Base-by-base conservation (phyloP, 2,888 invertebrate species). In the Nycteola revayana region DNA sequence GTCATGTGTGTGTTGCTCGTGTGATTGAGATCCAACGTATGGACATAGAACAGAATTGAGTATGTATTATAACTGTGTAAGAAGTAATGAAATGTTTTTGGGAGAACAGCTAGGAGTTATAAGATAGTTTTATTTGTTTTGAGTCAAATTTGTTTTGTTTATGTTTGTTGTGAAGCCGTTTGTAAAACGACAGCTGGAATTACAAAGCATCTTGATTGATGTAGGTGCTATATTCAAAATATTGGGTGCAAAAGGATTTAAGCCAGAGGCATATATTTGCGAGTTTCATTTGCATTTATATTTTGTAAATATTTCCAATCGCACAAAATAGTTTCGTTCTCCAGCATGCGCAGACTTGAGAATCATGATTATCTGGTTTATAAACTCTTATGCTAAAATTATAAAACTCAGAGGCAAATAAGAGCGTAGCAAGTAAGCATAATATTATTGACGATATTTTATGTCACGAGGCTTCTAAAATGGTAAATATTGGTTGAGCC, bases 341-440 rank as follows among this genome's bases (percentile, higher is more conserved):
- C 72, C 77, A 80, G 77, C 80, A 82, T 81, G 81, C 79, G 71
- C 71, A 73, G 74, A 74, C 62, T 73, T 76, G 57, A 70, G 62
- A 68, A 67, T 66, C 36, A 63, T 55, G 56, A 58, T 58, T 52
- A 57, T 49, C n/a, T 49, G 34, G 39, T 34, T 36, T 25, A 36
- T 17, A 61, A 40, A 42, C 44, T 54, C 35, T 57, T 62, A 62
- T 54, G 51, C 61, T 67, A 66, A 57, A 52, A 66, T 45, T 66
- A 66, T 62, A 65, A 51, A 56, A 63, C 53, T 45, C 55, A 44
- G 47, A 70, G 68, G 74, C 75, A 77, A 78, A 75, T 55, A 66
- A 77, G 66, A 73, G 67, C 67, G 66, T 66, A 75, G 72, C 75
- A 66, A 61, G 58, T 60, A 84, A 83, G 83, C 83, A 23, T 37